Base-by-base conservation (phyloP, 2,797 vertebrate genomes). In the Brachyalestes nurse region DNA sequence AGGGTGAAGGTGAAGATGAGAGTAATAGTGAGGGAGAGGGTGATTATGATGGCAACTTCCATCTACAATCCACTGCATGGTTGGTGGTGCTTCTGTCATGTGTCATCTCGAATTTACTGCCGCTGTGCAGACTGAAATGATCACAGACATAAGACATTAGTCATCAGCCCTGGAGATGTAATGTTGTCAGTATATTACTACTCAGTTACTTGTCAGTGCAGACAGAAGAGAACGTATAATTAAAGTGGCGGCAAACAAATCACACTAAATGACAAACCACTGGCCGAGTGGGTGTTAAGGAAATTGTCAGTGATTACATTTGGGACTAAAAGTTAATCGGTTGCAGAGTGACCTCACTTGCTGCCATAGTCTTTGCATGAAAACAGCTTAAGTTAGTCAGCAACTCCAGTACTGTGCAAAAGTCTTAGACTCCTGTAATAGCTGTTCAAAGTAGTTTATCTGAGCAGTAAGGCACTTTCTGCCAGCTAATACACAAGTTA, bases 51-150 rank as follows among this genome's bases (percentile, higher is more conserved):
- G 40, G n/a, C n/a, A n/a, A n/a, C n/a, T n/a, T n/a, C n/a, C n/a
- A n/a, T n/a, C n/a, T n/a, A n/a, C n/a, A n/a, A n/a, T n/a, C n/a
- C 42, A 70, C 67, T 25, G 42, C 45, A 49, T 8, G 13, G 42
- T 70, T 45, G 67, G 67, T 70, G 67, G 45, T 21, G 23, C 67
- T 70, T 14, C 45, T 70, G 10, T 70, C 45, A 70, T 70, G 40
- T 69, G 72, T 75, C 78, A 74, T 58, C 53, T 23, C 47, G 40
- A 69, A 69, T 75, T 67, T 67, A 60, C 72, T 67, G 51, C 17
- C 6, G 53, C n/a, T 28, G 17, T 57, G 66, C 25, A 49, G 42
- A 66, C 34, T 66, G 38, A 80, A 53, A 67, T 60, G 25, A 67
- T 57, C 23, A 38, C 51, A 67, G 62, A 67, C 42, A 21, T 17